Percentiles rank a stretch among this genome's conserved stretches.
These are phyloP conservation scores for Crotalus horridus DNA, from an alignment of 2,113 vertebrate species.

Conservation along the genomic window DNA sequence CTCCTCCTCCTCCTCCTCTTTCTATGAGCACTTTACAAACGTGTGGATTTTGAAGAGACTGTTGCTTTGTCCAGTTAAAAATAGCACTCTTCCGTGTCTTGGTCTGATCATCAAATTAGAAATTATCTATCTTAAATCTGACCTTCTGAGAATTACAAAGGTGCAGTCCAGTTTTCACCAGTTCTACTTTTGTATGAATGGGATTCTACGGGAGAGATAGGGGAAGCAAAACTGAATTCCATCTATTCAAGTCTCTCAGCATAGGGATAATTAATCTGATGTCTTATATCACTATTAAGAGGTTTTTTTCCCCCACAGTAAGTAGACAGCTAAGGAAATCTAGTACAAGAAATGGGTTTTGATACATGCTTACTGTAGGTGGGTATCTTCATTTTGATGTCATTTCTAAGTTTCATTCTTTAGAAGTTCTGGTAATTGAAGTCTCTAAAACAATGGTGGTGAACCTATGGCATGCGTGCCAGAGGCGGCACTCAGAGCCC, in stretches of 20 bases:
- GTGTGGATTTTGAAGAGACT: background rate
- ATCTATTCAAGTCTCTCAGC: background rate
- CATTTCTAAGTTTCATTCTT: background rate
- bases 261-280: background rate
- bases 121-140: background rate
- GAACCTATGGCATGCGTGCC: too few relatives aligned
- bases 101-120: background rate
- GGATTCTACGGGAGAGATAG: background rate
- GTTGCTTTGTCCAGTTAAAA: background rate
- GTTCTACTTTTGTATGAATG: background rate
- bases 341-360: background rate
- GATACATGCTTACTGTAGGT: background rate
- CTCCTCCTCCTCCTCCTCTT: background rate
- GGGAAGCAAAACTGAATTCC: background rate
- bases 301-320: fast-evolving
- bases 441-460: background rate
- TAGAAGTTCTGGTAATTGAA: background rate
- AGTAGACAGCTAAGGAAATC: background rate
- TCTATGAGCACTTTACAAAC: background rate
- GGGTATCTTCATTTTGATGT: background rate
- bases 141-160: background rate
- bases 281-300: background rate
- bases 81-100: background rate
- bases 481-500: too few relatives aligned
- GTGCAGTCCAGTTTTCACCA: background rate